Evolutionary conservation across 2,797 vertebrate species (phyloP), one percentile per base, ranked within the genome.

Genomic region (Pteropus rufus): DNA sequence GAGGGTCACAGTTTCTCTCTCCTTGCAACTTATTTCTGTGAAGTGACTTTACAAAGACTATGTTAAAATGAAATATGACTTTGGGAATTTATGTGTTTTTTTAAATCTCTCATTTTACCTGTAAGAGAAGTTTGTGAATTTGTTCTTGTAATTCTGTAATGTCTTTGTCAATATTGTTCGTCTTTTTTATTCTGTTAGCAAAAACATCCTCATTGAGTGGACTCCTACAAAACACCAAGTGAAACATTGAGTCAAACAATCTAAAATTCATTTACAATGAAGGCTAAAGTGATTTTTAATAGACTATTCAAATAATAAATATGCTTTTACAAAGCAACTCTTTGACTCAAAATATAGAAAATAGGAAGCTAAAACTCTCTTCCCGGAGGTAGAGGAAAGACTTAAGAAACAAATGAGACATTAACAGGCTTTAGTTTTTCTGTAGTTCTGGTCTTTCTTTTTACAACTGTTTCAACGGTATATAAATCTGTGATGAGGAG

Each of bases 191-290:
- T 91, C 86, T 97, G 79, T 98, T 97, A 75, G 99, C 99, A 98
- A 99, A 99, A 73, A 99, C 99, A 92, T 99, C 99, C 98, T 99
- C 99, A 64, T 99, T 99, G 94, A 99, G 97, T 29, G 99, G 99
- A 96, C 99, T 99, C 98, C 99, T 99, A 95, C 29, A 96, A 94
- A 97, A 84, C 12, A 46, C 4, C 86, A 98, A 95, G n/a, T 73
- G 54, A 62, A 96, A 83, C 64, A 64, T 7, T 94, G 41, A 49
- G 39, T 73, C 93, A 82, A 49, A 26, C 14, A 65, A 39, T 7
- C 56, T 41, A 52, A 93, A 65, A 91, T 65, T 69, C 44, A 34
- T 85, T 70, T 44, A 93, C 24, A 84, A 89, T 26, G 3, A 80
- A 72, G 31, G 44, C 44, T 44, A 60, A 65, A 54, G 24, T 46